Conservation (phyloP, 2,797 vertebrate species). For the Sciurus vulgaris region DNA sequence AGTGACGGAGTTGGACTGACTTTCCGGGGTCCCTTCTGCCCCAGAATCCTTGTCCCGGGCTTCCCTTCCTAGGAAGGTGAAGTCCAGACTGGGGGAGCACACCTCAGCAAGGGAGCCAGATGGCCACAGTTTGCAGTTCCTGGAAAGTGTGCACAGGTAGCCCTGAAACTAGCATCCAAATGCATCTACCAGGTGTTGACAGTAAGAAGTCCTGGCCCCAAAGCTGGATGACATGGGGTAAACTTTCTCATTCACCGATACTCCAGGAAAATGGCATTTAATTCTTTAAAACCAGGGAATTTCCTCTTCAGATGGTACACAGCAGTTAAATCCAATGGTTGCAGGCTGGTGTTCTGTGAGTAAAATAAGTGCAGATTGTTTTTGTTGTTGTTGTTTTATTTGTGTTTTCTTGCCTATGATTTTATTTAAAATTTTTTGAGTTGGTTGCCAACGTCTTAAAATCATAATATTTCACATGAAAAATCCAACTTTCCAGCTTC, state of each 20-base stretch:
- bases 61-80: neutral
- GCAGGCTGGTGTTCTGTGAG: neutral
- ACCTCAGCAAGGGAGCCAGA: neutral
- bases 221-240: rapidly evolving
- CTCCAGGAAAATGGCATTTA: neutral
- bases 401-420: neutral
- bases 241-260: neutral
- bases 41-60: neutral
- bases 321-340: neutral
- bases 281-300: neutral
- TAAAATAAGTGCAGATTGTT: neutral
- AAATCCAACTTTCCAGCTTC: neutral
- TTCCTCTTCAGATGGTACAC: neutral
- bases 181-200: neutral
- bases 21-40: neutral
- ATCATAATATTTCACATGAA: neutral
- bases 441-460: slow-evolving; percentile 15
- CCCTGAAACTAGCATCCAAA: neutral
- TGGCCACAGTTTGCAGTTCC: neutral
- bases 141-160: neutral
- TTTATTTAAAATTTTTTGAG: neutral
- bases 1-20: neutral
- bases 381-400: neutral
- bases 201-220: neutral
- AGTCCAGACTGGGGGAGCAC: neutral